phyloP scores from a whole-genome alignment of 2,888 invertebrate genomes.

The Hydroisotoma schaefferi region DNA sequence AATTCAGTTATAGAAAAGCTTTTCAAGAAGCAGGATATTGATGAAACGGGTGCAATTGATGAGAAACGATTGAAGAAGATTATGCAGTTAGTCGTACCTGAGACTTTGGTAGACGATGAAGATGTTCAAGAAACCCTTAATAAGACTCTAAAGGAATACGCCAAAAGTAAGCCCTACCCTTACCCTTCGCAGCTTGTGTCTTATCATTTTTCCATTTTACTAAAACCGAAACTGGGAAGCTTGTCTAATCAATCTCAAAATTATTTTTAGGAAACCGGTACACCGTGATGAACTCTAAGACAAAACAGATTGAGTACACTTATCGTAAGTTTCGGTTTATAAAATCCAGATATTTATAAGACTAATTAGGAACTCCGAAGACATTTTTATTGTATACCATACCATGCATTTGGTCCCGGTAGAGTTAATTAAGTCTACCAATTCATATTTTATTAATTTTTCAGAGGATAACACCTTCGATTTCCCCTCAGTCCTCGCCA shows the following conservation, averaged over 20 bases:
- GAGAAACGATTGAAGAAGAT: background rate
- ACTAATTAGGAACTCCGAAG: no score
- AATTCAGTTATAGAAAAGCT: slow-evolving; percentile 5
- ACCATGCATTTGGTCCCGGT: no score
- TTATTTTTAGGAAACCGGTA: slow-evolving; percentile 9
- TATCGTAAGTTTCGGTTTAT: slow-evolving; percentile 7
- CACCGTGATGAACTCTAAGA: slow-evolving; percentile 1
- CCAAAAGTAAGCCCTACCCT: slow-evolving; percentile 3
- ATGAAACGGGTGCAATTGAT: background rate
- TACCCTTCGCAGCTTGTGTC: background rate
- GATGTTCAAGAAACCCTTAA: background rate
- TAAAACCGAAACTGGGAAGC: background rate
- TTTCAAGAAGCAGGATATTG: slow-evolving; percentile 4
- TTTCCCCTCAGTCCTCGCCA: slow-evolving; percentile 6
- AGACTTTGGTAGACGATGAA: no score
- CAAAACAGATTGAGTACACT: slow-evolving; percentile 4
- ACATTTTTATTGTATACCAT: no score
- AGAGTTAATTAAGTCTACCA: no score
- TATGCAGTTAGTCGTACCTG: background rate
- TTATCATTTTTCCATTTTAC: background rate
- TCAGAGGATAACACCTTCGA: slow-evolving; percentile 8
- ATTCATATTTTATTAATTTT: background rate
- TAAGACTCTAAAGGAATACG: no score
- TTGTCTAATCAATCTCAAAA: background rate
- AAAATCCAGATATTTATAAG: background rate